These are phyloP conservation scores for Trachelus troglodyta DNA, from an alignment of 2,888 invertebrate genomes.

Conservation along the genomic window DNA sequence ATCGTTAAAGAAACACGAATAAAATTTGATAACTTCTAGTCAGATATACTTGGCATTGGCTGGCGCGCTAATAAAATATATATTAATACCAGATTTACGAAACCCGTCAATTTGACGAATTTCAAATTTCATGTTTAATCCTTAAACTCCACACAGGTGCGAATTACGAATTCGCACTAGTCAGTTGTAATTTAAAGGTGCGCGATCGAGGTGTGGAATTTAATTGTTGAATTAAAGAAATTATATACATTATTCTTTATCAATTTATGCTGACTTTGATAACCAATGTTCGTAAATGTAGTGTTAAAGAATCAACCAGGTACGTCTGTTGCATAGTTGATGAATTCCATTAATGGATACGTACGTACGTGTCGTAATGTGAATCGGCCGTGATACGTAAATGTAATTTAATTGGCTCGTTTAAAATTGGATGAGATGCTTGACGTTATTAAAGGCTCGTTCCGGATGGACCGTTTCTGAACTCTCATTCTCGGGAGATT, in stretches of 20 bases:
- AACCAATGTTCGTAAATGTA: too few relatives aligned
- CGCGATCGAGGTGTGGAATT: too few relatives aligned
- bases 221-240: too few relatives aligned
- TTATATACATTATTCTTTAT: too few relatives aligned
- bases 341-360: background rate
- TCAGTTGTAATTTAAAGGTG: too few relatives aligned
- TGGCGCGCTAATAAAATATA: constrained; percentile 32
- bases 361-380: background rate
- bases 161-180: too few relatives aligned
- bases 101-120: too few relatives aligned
- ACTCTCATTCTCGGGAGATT: constrained; percentile 5
- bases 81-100: constrained; percentile 14
- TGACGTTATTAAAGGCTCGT: constrained; percentile 31
- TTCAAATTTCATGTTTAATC: too few relatives aligned
- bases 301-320: constrained; percentile 46
- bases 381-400: background rate
- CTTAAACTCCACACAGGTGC: too few relatives aligned
- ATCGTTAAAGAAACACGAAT: too few relatives aligned
- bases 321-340: constrained; percentile 8
- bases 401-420: constrained; percentile 27
- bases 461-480: constrained; percentile 15
- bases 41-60: background rate
- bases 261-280: too few relatives aligned
- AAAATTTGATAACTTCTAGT: too few relatives aligned
- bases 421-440: constrained; percentile 41